Percentiles rank a stretch among this genome's conserved stretches.
Evolutionary conservation across 2,797 vertebrate species (phyloP).

Genomic region (Pangasius krempfi): DNA sequence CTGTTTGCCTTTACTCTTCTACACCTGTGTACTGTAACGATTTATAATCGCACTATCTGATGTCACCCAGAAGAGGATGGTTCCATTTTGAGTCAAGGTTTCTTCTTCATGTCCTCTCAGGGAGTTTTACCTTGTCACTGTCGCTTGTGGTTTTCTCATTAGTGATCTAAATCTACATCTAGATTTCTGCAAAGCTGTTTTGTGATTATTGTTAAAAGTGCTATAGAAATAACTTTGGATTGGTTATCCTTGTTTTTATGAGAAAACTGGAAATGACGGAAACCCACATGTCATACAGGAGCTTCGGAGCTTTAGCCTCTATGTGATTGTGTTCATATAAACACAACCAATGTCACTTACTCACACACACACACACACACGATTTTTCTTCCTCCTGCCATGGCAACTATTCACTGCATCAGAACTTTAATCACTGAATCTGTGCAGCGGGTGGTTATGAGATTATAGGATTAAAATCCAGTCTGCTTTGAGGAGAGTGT

Average conservation of each 20-base stretch:
- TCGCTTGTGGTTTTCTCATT: neutral
- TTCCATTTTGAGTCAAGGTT: neutral
- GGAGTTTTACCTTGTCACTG: neutral
- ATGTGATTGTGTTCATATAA: neutral
- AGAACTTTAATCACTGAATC: slow-evolving; percentile 76
- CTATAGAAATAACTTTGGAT: neutral
- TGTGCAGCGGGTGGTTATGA: slow-evolving; percentile 76
- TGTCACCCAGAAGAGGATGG: too few species aligned
- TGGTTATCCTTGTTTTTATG: neutral
- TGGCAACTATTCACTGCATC: slow-evolving; percentile 71
- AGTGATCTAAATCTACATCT: neutral
- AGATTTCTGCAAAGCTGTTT: neutral
- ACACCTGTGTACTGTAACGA: too few species aligned
- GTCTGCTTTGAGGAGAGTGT: slow-evolving; percentile 37
- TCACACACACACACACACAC: neutral
- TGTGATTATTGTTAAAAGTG: neutral
- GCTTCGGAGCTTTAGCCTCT: neutral
- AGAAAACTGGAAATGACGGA: neutral
- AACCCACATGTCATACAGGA: neutral
- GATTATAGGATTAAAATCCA: slow-evolving; percentile 77
- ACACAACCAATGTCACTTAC: too few species aligned
- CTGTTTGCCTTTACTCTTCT: neutral
- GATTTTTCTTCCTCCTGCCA: slow-evolving; percentile 63
- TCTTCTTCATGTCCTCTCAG: neutral
- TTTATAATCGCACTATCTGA: neutral